Percentiles rank a stretch among this genome's conserved stretches.
These are phyloP conservation scores for Leptinotarsa juncta DNA, from an alignment of 2,888 invertebrate species.

Conservation along the genomic window DNA sequence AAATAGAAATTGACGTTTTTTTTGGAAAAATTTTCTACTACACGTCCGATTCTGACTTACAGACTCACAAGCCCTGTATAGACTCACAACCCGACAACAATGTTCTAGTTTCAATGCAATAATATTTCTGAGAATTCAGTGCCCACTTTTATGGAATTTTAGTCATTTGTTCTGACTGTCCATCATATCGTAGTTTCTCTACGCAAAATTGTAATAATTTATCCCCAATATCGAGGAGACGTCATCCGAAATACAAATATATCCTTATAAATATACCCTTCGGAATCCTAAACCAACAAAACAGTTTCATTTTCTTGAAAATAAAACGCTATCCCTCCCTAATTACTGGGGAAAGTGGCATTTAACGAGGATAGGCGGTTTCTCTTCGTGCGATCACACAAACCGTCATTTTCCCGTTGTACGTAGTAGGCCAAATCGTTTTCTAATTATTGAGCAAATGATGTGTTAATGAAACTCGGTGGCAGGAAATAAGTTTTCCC, in stretches of 20 bases:
- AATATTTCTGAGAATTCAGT: too few relatives aligned
- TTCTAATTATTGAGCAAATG: slow-evolving; percentile 11
- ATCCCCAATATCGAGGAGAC: slow-evolving; percentile 4
- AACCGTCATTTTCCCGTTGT: slow-evolving; percentile 11
- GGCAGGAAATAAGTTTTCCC: neutral
- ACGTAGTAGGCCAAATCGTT: slow-evolving; percentile 11
- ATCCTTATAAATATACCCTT: slow-evolving; percentile 33
- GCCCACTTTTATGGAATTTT: too few relatives aligned
- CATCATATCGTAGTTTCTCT: neutral
- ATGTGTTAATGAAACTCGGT: neutral
- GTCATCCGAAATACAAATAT: slow-evolving; percentile 39
- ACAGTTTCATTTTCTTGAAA: slow-evolving; percentile 50
- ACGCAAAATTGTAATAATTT: neutral
- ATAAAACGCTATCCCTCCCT: slow-evolving; percentile 52
- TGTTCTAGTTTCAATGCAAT: too few relatives aligned
- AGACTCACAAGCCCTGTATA: too few relatives aligned
- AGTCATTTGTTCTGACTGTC: too few relatives aligned
- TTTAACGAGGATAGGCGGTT: slow-evolving; percentile 46
- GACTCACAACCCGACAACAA: too few relatives aligned
- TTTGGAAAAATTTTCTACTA: too few relatives aligned
- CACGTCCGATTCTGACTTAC: too few relatives aligned
- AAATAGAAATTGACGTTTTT: too few relatives aligned
- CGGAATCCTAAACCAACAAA: slow-evolving; percentile 42
- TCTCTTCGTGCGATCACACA: slow-evolving; percentile 13
- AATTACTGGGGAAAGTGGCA: slow-evolving; percentile 51